A percentile compares a stretch with the other conserved stretches of the same genome.
Conservation (phyloP, 2,888 invertebrate species). For the Chrysolina haemoptera region DNA sequence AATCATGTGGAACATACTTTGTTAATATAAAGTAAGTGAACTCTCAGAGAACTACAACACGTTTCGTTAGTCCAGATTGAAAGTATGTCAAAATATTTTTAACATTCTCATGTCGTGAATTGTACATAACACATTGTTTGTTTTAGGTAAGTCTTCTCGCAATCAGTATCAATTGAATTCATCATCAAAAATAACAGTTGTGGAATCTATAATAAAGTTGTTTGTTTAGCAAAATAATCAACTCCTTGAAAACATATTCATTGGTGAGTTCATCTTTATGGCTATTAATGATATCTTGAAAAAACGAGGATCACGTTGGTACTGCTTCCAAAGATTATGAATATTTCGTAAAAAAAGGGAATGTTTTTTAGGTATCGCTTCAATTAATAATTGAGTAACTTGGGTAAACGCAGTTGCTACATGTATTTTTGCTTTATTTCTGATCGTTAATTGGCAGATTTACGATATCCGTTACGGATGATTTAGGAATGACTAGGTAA, state of each 20-base stretch:
- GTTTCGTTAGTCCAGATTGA: not conserved
- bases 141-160: not conserved
- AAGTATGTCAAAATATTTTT: not conserved
- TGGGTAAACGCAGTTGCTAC: too few species aligned
- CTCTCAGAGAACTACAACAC: not conserved
- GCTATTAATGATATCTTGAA: not conserved
- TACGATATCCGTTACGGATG: too few species aligned
- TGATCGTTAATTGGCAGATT: too few species aligned
- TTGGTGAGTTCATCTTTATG: not conserved
- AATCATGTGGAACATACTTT: too few species aligned
- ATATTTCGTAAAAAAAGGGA: too few species aligned
- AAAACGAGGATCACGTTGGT: not conserved
- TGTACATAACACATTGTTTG: not conserved
- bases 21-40: not conserved
- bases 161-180: too few species aligned
- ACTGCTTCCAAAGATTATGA: too few species aligned
- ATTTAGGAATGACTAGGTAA: too few species aligned
- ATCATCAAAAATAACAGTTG: too few species aligned
- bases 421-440: too few species aligned
- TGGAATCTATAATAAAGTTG: not conserved
- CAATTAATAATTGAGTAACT: too few species aligned
- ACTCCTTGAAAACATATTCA: not conserved
- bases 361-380: too few species aligned
- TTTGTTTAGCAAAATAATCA: not conserved
- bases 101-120: not conserved